Conservation (phyloP, 2,797 vertebrate species). For the Sebastes flavidus region DNA sequence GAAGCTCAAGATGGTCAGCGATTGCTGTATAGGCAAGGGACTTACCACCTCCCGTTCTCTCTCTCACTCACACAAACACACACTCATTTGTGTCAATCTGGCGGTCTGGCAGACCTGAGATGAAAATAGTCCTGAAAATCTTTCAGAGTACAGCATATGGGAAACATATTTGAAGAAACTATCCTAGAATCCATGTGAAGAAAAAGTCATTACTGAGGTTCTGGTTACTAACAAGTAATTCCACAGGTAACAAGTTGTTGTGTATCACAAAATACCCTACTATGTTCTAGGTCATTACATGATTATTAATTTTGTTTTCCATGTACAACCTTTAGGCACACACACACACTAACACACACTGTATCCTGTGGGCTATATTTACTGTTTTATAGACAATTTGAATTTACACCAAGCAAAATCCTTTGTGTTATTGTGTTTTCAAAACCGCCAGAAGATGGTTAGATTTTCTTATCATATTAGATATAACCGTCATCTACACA, state of each 20-base stretch:
- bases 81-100: slow-evolving; percentile 61
- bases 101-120: slow-evolving; percentile 30
- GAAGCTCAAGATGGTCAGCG: slow-evolving; percentile 75
- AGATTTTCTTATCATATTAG: background rate
- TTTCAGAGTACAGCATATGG: background rate
- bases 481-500: background rate
- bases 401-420: background rate
- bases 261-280: background rate
- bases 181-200: background rate
- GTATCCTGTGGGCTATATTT: background rate
- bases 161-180: slow-evolving; percentile 5
- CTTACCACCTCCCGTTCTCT: slow-evolving; percentile 28
- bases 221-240: background rate
- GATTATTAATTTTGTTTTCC: background rate
- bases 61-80: slow-evolving; percentile 33
- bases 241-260: background rate
- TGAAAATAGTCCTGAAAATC: slow-evolving; percentile 46
- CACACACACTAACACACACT: background rate
- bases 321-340: background rate
- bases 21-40: slow-evolving; percentile 66
- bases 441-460: background rate
- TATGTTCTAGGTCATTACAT: background rate
- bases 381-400: background rate
- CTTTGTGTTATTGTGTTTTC: background rate
- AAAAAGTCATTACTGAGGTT: background rate